Base-by-base conservation (phyloP, 2,113 vertebrate species). In the Erythrocercus mccallii region DNA sequence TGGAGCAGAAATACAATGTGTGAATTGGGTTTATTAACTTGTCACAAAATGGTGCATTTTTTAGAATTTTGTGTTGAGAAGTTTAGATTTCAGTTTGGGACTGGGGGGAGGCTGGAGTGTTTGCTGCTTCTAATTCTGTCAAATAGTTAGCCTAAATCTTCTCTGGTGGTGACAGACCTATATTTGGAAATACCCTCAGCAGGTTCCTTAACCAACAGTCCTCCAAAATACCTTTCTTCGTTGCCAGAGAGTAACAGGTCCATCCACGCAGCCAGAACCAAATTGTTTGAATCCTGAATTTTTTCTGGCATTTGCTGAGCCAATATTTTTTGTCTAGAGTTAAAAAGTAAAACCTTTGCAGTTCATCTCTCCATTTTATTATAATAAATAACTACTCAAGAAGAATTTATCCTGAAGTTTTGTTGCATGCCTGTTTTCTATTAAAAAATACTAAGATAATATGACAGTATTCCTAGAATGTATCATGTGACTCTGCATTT, bases 31-130 rank as follows among this genome's bases (percentile, higher is more conserved):
- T 68, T 12, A 7, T 57, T 79, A 50, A 82, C 33, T 57, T 66
- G 10, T 60, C 40, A 47, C 3, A 6, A 82, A 95, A 71, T 40
- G 10, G 5, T 65, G 11, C 12, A 11, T 47, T 71, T 77, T 66
- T 50, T 17, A 44, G 17, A 30, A 30, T 68, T 57, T 42, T 4
- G 4, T 53, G 13, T 60, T 85, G n/a, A 66, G 64, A 65, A 66
- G 10, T 14, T 79, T 77, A 25, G 10, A 38, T 95, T 80, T 90
- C 31, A 47, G 5, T 16, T 56, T 66, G 15, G 23, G 25, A 6
- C 30, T 27, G 15, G 7, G 5, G 22, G 2, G 10, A 44, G 13
- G 4, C 3, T 37, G 4, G 5, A 56, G 10, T 37, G 2, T 51
- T 68, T 45, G 28, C 38, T 71, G 17, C 53, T 84, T 73, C 48